Evolutionary conservation across 2,888 invertebrate genomes (phyloP).

Genomic region (Pristionchus exspectatus): DNA sequence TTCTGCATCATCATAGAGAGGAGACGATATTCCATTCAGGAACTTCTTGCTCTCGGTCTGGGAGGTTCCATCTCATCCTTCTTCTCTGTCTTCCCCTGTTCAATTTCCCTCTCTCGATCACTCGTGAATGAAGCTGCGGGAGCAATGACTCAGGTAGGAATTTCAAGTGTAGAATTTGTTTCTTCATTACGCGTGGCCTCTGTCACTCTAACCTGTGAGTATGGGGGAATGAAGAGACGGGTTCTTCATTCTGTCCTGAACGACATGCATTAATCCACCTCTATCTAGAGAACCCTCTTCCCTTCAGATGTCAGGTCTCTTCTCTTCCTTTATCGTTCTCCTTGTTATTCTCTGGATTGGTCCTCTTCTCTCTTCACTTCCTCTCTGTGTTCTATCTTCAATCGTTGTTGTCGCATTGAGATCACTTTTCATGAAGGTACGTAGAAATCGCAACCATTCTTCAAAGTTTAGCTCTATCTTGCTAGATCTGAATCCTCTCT

Average conservation of each 20-base stretch:
- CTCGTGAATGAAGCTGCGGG: constrained; percentile 68
- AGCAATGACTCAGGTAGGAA: constrained; percentile 61
- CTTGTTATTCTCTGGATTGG: constrained; percentile 90
- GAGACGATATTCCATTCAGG: constrained; percentile 58
- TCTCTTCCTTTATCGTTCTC: constrained; percentile 87
- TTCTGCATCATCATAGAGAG: background rate
- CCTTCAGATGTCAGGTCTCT: constrained; percentile 85
- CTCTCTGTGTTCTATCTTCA: constrained; percentile 81
- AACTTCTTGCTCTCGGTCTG: constrained; percentile 76
- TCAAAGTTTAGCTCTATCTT: background rate
- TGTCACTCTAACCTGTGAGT: no score
- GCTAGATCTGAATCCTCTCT: background rate
- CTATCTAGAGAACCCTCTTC: no score
- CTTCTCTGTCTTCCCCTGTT: constrained; percentile 76
- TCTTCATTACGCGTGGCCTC: no score
- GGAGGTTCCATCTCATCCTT: constrained; percentile 85
- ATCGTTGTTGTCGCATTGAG: constrained; percentile 80
- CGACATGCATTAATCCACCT: no score
- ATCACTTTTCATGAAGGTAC: constrained; percentile 83
- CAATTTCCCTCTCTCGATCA: constrained; percentile 66
- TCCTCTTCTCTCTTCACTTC: constrained; percentile 90
- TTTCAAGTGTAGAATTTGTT: no score
- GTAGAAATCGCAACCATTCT: background rate
- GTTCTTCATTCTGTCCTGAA: background rate
- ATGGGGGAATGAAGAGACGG: no score